Percentiles rank a stretch among this genome's conserved stretches.
Evolutionary conservation across 2,113 vertebrate species (phyloP).

Genomic region (Rhineura floridana): DNA sequence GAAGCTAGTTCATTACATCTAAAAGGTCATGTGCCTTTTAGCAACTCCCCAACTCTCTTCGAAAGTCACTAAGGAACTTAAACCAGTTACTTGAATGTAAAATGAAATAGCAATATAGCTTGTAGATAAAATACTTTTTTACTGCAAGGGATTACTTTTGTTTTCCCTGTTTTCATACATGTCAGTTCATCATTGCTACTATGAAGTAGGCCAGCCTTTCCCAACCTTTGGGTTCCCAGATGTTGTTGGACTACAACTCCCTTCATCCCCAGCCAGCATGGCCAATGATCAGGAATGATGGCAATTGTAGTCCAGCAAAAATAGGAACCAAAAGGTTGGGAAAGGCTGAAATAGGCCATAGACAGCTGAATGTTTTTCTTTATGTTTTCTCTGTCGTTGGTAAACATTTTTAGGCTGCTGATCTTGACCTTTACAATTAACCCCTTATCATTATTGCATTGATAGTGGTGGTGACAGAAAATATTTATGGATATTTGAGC

Average conservation of each 20-base stretch:
- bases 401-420: not conserved
- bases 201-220: too few species aligned
- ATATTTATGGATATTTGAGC: conserved; percentile 47
- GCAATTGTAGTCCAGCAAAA: too few species aligned
- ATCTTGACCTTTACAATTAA: not conserved
- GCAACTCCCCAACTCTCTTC: not conserved
- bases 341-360: conserved; percentile 10
- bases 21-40: not conserved
- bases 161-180: not conserved
- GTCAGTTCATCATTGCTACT: not conserved
- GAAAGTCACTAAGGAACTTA: not conserved
- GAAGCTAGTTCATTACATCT: not conserved
- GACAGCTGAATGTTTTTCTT: conserved; percentile 1
- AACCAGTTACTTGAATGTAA: not conserved
- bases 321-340: too few species aligned
- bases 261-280: too few species aligned
- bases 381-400: not conserved
- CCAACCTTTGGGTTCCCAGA: too few species aligned
- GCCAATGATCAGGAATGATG: too few species aligned
- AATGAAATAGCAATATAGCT: not conserved
- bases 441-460: not conserved
- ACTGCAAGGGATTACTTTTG: not conserved
- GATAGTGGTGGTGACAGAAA: conserved; percentile 53
- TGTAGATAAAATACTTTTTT: not conserved
- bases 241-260: too few species aligned